These are phyloP conservation scores for Girardia tigrina DNA, from an alignment of 2,888 invertebrate species.

Conservation along the genomic window DNA sequence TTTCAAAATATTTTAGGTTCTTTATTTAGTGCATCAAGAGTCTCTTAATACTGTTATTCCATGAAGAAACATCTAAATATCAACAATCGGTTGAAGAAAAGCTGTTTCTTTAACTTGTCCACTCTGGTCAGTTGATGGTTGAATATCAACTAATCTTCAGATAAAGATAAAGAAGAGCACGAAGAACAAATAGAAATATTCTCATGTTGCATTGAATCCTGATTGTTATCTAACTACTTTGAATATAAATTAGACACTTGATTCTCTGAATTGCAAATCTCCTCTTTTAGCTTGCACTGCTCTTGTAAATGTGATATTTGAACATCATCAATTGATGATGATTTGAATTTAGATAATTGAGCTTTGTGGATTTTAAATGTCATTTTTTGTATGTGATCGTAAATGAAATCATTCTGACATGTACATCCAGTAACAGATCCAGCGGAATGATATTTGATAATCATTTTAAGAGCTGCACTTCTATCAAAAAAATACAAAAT, in stretches of 20 bases:
- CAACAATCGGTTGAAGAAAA: background rate
- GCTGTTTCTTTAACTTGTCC: conserved; percentile 12
- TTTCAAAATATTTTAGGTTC: background rate
- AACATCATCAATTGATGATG: conserved; percentile 7
- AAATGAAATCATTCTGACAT: too few relatives aligned
- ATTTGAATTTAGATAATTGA: conserved; percentile 24
- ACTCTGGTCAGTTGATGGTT: background rate
- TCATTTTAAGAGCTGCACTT: too few relatives aligned
- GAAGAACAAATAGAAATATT: background rate
- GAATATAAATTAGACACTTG: background rate
- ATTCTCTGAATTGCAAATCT: background rate
- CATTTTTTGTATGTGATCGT: too few relatives aligned
- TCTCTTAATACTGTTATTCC: background rate
- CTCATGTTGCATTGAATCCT: background rate
- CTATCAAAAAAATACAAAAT: too few relatives aligned
- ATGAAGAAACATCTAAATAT: background rate
- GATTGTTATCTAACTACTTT: background rate
- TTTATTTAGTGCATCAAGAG: background rate
- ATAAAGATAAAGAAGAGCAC: conserved; percentile 11
- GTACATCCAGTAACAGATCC: too few relatives aligned
- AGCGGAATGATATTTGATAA: too few relatives aligned
- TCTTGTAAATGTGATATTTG: background rate
- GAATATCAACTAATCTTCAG: conserved; percentile 6
- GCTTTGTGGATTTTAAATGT: conserved; percentile 32
- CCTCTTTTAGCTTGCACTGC: background rate